A percentile compares a stretch with the other conserved stretches of the same genome.
These are phyloP conservation scores for Gymnopithys bicolor DNA, from an alignment of 2,797 vertebrate species.

Conservation along the genomic window DNA sequence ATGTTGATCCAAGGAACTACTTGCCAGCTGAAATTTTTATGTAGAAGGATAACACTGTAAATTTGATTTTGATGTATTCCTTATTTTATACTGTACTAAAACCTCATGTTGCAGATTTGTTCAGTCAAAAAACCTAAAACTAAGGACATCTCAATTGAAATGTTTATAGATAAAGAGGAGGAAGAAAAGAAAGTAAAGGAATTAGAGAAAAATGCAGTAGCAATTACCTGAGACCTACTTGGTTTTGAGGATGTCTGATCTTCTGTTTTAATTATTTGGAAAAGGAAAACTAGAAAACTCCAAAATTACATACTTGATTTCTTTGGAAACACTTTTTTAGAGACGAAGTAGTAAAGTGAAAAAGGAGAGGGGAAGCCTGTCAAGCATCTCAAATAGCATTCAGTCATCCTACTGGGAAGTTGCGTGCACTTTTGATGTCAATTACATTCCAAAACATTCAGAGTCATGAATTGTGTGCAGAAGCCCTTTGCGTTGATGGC, in stretches of 20 bases:
- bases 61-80: slow-evolving; percentile 59
- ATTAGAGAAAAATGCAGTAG: slow-evolving; percentile 53
- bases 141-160: slow-evolving; percentile 64
- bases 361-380: not conserved
- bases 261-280: not conserved
- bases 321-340: not conserved
- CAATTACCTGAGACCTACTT: slow-evolving; percentile 68
- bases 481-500: not conserved
- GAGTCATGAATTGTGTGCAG: not conserved
- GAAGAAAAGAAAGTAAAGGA: slow-evolving; percentile 73
- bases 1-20: not conserved
- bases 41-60: slow-evolving; percentile 60
- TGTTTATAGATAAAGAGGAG: slow-evolving; percentile 74
- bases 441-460: not conserved
- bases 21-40: not conserved
- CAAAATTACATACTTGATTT: not conserved
- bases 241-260: not conserved
- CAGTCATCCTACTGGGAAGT: not conserved
- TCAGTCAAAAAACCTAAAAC: not conserved
- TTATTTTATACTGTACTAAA: slow-evolving; percentile 68
- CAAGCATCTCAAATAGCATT: not conserved
- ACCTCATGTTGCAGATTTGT: not conserved
- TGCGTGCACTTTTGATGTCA: not conserved
- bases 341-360: not conserved
- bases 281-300: not conserved